Percentiles rank a stretch among this genome's conserved stretches.
phyloP scores from a whole-genome alignment of 2,888 invertebrate species.

The Oegoconia quadripuncta region DNA sequence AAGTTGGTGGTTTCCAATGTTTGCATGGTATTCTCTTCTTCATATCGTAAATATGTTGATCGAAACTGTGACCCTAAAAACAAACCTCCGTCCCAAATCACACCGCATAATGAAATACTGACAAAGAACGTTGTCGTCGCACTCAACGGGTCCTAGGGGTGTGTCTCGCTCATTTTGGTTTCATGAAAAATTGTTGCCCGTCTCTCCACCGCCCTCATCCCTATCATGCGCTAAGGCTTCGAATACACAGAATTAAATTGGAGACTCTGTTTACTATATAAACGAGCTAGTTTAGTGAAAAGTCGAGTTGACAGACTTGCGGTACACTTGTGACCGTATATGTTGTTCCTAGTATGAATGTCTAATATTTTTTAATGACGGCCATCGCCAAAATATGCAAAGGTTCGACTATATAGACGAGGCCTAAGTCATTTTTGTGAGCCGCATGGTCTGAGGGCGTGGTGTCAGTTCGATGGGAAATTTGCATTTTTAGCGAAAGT shows the following conservation, averaged over 20 bases:
- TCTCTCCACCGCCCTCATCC: slow-evolving; percentile 33
- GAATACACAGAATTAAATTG: no score
- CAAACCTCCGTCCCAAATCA: slow-evolving; percentile 35
- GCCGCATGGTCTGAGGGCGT: slow-evolving; percentile 53
- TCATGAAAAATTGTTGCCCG: slow-evolving; percentile 66
- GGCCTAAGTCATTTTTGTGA: slow-evolving; percentile 35
- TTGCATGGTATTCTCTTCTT: neutral
- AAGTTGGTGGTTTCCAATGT: no score
- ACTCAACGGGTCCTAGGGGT: slow-evolving; percentile 53
- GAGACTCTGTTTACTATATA: no score
- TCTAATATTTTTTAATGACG: no score
- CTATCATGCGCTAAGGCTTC: slow-evolving; percentile 22
- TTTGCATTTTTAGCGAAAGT: slow-evolving; percentile 77
- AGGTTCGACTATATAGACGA: slow-evolving; percentile 32
- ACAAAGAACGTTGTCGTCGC: slow-evolving; percentile 37
- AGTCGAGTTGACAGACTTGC: no score
- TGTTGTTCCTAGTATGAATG: no score
- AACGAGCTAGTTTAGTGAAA: no score
- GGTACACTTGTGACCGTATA: no score
- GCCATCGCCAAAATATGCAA: neutral
- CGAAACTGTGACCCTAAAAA: slow-evolving; percentile 4
- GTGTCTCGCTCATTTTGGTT: slow-evolving; percentile 68
- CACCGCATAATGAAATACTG: slow-evolving; percentile 49
- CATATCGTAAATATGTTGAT: neutral
- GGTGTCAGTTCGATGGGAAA: slow-evolving; percentile 62